Base-by-base conservation (phyloP, 2,888 invertebrate species). In the Pandemis cinnamomeana region DNA sequence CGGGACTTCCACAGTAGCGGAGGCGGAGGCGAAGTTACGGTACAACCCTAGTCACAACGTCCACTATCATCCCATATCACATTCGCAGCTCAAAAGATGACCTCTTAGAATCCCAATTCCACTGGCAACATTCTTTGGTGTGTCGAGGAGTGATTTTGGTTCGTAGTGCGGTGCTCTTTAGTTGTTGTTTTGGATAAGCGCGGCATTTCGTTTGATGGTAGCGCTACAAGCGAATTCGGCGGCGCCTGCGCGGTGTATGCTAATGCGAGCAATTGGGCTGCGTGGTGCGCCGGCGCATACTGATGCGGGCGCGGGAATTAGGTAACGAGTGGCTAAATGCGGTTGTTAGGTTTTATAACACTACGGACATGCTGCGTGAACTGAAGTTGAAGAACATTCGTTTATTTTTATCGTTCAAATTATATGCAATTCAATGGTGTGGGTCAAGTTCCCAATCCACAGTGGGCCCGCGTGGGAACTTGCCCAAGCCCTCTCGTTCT, bases 211-310 rank as follows among this genome's bases (percentile, higher is more conserved):
- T 92, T 91, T 91, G 91, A 90, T 83, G 80, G 80, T 74, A 77
- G 80, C 80, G 81, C 81, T 85, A 87, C 87, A 86, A 87, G 84
- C 84, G 87, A 87, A 87, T 89, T 89, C 83, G 88, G 89, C 89
- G 89, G 89, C 88, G 90, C 87, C 86, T 86, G 80, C 80, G 76
- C 86, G 84, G 86, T 87, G 86, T 91, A 92, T 92, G 92, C 91
- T 91, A 92, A 93, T 92, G 87, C 81, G 80, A 84, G 82, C 90
- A 91, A 91, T 91, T 91, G 91, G 82, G 81, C 81, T n/a, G 64
- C 80, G 82, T 77, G 74, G 71, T 76, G 68, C 75, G 76, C 78
- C 83, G 79, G 80, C 82, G 86, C 89, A 86, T 87, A 83, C 86
- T 86, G 86, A 89, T 88, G 84, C 72, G 62, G 46, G 67, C 67